Evolutionary conservation across 2,113 vertebrate genomes (phyloP), one percentile per base, ranked within the genome.

Genomic region (Neodontobutis hainanensis): DNA sequence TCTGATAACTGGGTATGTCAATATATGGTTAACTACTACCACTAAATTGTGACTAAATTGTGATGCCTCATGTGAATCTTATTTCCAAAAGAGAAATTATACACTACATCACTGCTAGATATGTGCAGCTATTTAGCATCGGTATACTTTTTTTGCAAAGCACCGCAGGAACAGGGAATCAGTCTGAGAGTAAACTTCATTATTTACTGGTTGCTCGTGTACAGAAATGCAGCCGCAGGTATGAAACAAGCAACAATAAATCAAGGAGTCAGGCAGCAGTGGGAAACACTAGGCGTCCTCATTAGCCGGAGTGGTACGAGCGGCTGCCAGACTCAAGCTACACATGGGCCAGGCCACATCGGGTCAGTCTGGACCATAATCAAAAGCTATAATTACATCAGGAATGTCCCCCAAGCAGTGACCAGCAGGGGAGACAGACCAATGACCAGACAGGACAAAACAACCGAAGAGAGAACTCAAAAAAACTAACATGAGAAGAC

Each of bases 301-400:
- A 83, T 89, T 88, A 89, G 80, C 58, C 61, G 71, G 59, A 36
- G 78, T 61, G 51, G 63, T 5, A 11, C 56, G 5, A 43, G 69
- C 38, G 27, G 72, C 80, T 52, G 77, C 70, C 65, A 72, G 70
- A 55, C 70, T 35, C 65, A 27, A 15, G 55, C 75, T 52, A 67
- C 66, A 59, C 11, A 70, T 42, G 53, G 67, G 68, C 70, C 50
- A 49, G 81, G 78, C 70, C 68, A 53, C 65, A 69, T 8, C 14
- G 40, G 84, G 75, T 85, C 80, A 78, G 69, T 48, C 51, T 72
- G 69, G 74, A 81, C 48, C 50, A 80, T 82, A 90, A 90, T 89
- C 84, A 90, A 90, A 85, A 77, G 72, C 52, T 75, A 66, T 82
- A 85, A 84, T 88, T 82, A 78, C 50, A 77, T 75, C 62, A 77